Percentiles rank a stretch among this genome's conserved stretches.
phyloP scores from a whole-genome alignment of 2,797 vertebrate genomes.

The Cygnus olor region DNA sequence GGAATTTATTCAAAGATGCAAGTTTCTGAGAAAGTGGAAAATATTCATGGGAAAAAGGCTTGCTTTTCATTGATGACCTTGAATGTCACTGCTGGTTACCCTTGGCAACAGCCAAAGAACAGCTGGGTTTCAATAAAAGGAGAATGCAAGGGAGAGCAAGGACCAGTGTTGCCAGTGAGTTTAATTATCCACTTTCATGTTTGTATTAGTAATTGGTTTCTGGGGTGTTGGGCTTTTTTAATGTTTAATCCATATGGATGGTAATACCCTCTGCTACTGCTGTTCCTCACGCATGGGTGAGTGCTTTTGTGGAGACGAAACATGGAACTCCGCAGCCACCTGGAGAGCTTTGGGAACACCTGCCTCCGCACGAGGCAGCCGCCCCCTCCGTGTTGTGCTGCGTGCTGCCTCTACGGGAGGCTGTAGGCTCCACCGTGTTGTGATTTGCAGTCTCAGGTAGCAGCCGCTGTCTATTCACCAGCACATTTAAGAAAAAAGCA shows the following conservation, averaged over 20 bases:
- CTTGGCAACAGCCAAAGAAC: constrained; percentile 42
- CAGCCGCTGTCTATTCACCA: fast-evolving
- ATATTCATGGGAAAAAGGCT: background rate
- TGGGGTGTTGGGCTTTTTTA: background rate
- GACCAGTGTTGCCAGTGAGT: background rate
- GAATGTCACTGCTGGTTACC: constrained; percentile 25
- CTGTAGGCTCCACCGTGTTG: background rate
- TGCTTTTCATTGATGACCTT: background rate
- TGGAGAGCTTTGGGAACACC: background rate
- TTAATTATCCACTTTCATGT: constrained; percentile 23
- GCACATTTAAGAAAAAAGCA: background rate
- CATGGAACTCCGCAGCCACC: fast-evolving
- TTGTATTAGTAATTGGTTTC: constrained; percentile 39
- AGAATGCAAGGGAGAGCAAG: constrained; percentile 22
- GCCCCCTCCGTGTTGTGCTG: fast-evolving
- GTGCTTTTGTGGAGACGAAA: background rate
- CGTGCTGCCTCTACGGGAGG: fast-evolving
- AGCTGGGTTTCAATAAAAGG: constrained; percentile 28
- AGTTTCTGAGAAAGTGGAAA: background rate
- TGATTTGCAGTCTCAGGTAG: background rate
- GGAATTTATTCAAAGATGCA: background rate
- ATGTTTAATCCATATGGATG: background rate
- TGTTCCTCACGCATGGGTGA: background rate
- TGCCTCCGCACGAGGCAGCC: fast-evolving
- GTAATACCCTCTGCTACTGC: background rate